Base-by-base conservation (phyloP, 1,140 invertebrate species). In the Tetranychus cinnabarinus region DNA sequence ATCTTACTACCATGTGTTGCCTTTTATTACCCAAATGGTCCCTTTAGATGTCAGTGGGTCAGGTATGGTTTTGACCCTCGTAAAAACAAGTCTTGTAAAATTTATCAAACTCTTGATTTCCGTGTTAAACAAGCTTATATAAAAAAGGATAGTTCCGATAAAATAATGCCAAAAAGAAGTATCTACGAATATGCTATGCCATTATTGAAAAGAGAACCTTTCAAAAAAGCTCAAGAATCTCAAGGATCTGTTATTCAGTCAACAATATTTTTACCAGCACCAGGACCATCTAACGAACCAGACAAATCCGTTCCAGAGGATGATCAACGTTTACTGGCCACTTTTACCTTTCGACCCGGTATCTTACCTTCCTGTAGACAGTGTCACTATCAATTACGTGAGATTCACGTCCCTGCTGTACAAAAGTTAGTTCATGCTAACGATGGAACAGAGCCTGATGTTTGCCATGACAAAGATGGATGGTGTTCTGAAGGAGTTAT, bases 21-120 rank as follows among this genome's bases (percentile, higher is more conserved):
- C 0, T 86, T 87, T 71, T 88, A 88, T 70, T 87, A 83, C 71
- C 76, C 77, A 13, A 84, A 80, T 65, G 90, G 91, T 0, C 90
- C 90, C 0, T 97, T 74, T 73, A 65, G 71, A 56, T 66, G 66
- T 58, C 61, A 72, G 47, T 75, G 74, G 74, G 67, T 72, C 36
- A 67, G 59, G 59, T 71, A 70, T 65, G 73, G 73, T 36, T 75
- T 70, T 61, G 71, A 75, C 64, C 73, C 74, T 23, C 59, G 67
- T 10, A 68, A 68, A 58, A 67, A 74, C 55, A 67, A 69, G 31
- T 57, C 59, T 23, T 67, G 73, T 4, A 74, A 73, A 61, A 67
- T 66, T 3, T 75, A 71, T 61, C 74, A 76, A 65, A 69, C 69
- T 7, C 55, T 76, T 33, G 74, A 76, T 63, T 73, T 70, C 59